phyloP scores from a whole-genome alignment of 2,113 vertebrate genomes.

The Mustela nigripes region DNA sequence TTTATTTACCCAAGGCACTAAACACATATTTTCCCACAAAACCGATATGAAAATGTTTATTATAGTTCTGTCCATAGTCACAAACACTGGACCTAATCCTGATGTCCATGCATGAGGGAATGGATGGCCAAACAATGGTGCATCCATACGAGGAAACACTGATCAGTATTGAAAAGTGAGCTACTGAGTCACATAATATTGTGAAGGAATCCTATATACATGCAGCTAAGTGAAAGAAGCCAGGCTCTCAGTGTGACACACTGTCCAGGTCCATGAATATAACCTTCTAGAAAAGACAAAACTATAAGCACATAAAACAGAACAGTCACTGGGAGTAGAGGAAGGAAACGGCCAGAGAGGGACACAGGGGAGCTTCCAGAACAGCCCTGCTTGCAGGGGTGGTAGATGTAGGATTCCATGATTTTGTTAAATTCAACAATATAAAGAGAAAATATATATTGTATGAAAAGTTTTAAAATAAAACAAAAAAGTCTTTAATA shows the following conservation, averaged over 20 bases:
- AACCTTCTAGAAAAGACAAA: background rate
- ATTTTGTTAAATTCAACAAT: background rate
- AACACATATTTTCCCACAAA: background rate
- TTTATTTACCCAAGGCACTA: background rate
- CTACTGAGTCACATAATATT: background rate
- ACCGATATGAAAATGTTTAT: background rate
- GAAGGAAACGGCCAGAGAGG: background rate
- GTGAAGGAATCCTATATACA: background rate
- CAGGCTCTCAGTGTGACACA: background rate
- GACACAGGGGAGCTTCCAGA: background rate
- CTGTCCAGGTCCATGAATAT: background rate
- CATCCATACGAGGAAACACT: background rate
- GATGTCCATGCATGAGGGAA: background rate
- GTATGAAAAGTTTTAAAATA: background rate
- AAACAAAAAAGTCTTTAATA: background rate
- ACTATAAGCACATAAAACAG: background rate
- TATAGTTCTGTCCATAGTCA: background rate
- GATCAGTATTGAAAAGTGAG: background rate
- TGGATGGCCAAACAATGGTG: background rate
- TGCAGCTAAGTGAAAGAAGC: background rate
- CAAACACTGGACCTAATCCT: too few species aligned
- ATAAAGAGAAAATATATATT: background rate
- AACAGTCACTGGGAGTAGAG: too few species aligned
- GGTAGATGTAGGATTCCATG: background rate
- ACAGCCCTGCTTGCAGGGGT: background rate